These are phyloP conservation scores for Antennarius striatus DNA, from an alignment of 2,113 vertebrate genomes.

Conservation along the genomic window DNA sequence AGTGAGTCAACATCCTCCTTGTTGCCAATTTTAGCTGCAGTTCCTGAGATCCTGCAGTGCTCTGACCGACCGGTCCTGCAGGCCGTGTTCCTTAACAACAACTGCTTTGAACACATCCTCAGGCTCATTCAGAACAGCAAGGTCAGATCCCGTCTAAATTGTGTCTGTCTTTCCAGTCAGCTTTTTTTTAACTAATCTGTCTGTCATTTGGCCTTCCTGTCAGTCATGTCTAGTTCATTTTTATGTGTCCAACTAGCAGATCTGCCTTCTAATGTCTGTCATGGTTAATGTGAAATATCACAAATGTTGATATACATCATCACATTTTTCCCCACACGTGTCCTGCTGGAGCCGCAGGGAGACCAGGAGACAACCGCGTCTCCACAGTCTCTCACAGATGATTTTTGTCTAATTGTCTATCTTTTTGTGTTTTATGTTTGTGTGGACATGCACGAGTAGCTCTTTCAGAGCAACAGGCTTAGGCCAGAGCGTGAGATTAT, in stretches of 20 bases:
- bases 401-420: constrained; percentile 53
- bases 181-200: constrained; percentile 6
- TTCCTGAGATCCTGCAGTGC: constrained; percentile 92
- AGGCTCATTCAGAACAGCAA: constrained; percentile 98
- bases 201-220: constrained; percentile 14
- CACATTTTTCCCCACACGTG: neutral
- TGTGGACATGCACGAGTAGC: constrained; percentile 68
- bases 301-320: neutral
- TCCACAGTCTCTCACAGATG: constrained; percentile 1
- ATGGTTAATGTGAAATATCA: constrained; percentile 4
- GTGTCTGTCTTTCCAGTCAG: constrained; percentile 11
- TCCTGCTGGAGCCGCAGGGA: neutral
- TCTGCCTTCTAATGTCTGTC: constrained; percentile 12
- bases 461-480: constrained; percentile 87
- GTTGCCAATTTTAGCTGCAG: constrained; percentile 78
- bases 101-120: constrained; percentile 97
- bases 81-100: constrained; percentile 96
- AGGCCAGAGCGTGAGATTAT: constrained; percentile 75
- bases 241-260: constrained; percentile 1
- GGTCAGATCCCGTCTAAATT: constrained; percentile 74
- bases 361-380: constrained; percentile 4
- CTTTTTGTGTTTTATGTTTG: constrained; percentile 37
- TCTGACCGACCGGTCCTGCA: constrained; percentile 92
- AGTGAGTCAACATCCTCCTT: constrained; percentile 19
- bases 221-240: constrained; percentile 1